Percentiles rank a stretch among this genome's conserved stretches.
phyloP scores from a whole-genome alignment of 2,797 vertebrate species.

The Aldrovandia affinis region DNA sequence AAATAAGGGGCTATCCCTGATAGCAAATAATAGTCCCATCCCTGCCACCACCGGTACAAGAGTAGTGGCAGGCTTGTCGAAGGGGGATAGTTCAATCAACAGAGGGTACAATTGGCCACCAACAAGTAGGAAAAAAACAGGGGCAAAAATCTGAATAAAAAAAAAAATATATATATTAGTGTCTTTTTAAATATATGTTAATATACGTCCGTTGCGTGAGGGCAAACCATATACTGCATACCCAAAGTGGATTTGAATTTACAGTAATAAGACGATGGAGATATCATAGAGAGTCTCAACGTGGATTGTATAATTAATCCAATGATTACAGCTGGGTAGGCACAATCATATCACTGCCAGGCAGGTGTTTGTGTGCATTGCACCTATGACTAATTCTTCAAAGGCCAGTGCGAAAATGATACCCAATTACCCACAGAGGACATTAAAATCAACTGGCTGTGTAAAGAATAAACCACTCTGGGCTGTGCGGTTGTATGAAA shows the following conservation, averaged over 20 bases:
- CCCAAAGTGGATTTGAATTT: background rate
- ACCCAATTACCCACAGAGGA: background rate
- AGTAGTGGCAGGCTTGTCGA: no score
- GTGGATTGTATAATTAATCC: slow-evolving; percentile 1
- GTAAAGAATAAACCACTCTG: no score
- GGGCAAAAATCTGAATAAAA: background rate
- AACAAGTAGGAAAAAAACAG: no score
- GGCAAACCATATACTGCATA: background rate
- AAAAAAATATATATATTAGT: no score
- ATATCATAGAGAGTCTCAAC: background rate
- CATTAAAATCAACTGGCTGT: background rate
- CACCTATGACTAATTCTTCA: background rate
- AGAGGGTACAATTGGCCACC: no score
- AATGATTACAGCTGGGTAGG: background rate
- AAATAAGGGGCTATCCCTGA: background rate
- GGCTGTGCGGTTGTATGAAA: no score
- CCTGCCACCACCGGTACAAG: no score
- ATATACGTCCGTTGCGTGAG: no score
- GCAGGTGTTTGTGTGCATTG: background rate
- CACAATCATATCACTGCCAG: background rate
- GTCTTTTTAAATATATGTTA: no score
- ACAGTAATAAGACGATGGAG: background rate
- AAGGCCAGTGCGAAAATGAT: background rate
- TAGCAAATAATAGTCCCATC: no score
- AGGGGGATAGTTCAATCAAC: no score